Evolutionary conservation across 1,140 invertebrate genomes (phyloP).

Genomic region (Lethrus apterus): DNA sequence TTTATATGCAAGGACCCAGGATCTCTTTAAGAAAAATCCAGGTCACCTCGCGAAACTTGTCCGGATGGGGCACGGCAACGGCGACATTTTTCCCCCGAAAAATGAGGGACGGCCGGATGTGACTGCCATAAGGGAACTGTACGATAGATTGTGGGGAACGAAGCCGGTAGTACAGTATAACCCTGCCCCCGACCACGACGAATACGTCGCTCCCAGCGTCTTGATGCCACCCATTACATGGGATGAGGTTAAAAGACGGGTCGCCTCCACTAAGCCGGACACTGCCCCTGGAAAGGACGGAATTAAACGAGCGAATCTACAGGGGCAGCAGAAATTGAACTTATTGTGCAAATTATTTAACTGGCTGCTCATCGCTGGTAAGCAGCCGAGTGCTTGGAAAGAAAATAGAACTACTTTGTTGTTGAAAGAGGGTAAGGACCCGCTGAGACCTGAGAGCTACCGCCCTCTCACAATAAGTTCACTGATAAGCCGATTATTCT

Average conservation of each 20-base stretch:
- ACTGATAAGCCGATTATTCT: conserved; percentile 2
- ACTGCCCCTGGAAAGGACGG: too few species aligned
- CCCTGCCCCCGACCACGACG: too few species aligned
- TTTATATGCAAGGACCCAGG: conserved; percentile 3
- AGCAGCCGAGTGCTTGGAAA: conserved; percentile 14
- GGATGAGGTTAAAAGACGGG: too few species aligned
- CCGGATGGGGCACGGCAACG: not conserved
- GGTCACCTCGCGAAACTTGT: not conserved
- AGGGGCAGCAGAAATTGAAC: too few species aligned
- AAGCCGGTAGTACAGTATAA: too few species aligned
- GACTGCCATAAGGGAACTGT: not conserved
- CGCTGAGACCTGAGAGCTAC: not conserved
- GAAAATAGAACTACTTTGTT: conserved; percentile 25
- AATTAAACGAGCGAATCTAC: not conserved
- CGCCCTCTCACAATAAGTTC: too few species aligned
- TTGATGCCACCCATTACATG: too few species aligned
- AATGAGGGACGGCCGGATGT: too few species aligned
- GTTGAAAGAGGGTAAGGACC: too few species aligned
- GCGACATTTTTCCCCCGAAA: not conserved
- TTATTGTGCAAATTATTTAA: too few species aligned
- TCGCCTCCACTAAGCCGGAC: too few species aligned
- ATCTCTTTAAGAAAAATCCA: conserved; percentile 6
- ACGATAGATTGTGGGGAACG: conserved; percentile 1
- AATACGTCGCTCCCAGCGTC: too few species aligned
- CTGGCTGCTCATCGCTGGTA: not conserved